These are phyloP conservation scores for Campoplex capitator DNA, from an alignment of 2,888 invertebrate species.

Conservation along the genomic window DNA sequence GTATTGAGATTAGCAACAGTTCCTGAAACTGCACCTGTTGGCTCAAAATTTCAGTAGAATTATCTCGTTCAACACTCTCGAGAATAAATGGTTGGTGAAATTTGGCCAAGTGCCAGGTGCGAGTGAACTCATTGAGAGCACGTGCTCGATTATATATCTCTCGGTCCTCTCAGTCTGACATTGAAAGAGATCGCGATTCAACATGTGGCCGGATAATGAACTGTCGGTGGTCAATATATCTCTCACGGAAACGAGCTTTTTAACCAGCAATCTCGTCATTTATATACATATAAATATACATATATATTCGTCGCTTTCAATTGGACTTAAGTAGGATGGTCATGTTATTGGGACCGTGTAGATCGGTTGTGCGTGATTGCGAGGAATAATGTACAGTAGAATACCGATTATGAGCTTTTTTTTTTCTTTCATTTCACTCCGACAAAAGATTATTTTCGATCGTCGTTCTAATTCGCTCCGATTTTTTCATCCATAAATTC, in stretches of 20 bases:
- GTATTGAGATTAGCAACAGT: neutral
- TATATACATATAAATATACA: conserved; percentile 30
- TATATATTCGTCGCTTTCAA: conserved; percentile 63
- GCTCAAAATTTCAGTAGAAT: neutral
- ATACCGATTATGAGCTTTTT: conserved; percentile 30
- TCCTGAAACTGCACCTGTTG: neutral
- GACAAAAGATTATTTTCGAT: conserved; percentile 9
- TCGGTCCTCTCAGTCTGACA: conserved; percentile 19
- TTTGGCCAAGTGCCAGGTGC: conserved; percentile 47
- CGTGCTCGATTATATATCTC: conserved; percentile 13
- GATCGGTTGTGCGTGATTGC: conserved; percentile 58
- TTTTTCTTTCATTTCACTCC: neutral
- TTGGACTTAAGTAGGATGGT: conserved; percentile 70
- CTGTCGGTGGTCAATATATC: conserved; percentile 46
- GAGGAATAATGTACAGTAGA: conserved; percentile 56
- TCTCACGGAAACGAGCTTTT: conserved; percentile 53
- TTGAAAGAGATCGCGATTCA: conserved; percentile 49
- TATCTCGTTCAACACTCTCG: conserved; percentile 22
- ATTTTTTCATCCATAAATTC: neutral
- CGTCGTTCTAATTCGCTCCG: neutral
- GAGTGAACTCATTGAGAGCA: conserved; percentile 2
- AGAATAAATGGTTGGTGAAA: neutral
- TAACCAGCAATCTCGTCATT: conserved; percentile 38
- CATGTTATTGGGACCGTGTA: conserved; percentile 63
- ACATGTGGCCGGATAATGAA: conserved; percentile 57